These are phyloP conservation scores for Berghia stephanieae DNA, from an alignment of 1,140 invertebrate species.

Conservation along the genomic window DNA sequence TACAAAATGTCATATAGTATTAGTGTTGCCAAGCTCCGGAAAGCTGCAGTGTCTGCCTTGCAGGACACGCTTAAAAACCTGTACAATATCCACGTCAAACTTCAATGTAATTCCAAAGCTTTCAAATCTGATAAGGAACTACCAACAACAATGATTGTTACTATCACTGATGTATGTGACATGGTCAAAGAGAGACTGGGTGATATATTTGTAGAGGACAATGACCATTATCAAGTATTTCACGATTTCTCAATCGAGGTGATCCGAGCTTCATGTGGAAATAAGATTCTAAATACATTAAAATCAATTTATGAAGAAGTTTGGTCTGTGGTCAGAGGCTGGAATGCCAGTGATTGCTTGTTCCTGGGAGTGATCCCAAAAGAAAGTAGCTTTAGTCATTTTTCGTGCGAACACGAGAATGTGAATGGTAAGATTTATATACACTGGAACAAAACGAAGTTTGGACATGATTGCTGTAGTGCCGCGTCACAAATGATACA, in stretches of 20 bases:
- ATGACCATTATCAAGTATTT: slow-evolving; percentile 23
- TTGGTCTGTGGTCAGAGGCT: slow-evolving; percentile 33
- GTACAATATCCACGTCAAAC: slow-evolving; percentile 41
- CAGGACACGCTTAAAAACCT: slow-evolving; percentile 41
- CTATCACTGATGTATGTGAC: neutral
- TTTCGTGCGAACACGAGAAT: slow-evolving; percentile 28
- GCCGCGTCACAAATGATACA: slow-evolving; percentile 37
- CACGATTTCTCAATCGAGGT: slow-evolving; percentile 24
- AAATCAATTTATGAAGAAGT: slow-evolving; percentile 29
- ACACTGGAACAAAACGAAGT: slow-evolving; percentile 39
- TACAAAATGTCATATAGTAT: slow-evolving; percentile 30
- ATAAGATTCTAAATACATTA: slow-evolving; percentile 29
- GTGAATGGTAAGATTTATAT: slow-evolving; percentile 34
- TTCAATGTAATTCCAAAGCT: neutral
- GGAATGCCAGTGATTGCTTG: slow-evolving; percentile 36
- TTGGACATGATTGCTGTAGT: slow-evolving; percentile 32
- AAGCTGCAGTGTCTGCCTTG: slow-evolving; percentile 38
- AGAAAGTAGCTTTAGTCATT: neutral
- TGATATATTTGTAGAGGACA: slow-evolving; percentile 30
- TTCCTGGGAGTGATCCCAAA: slow-evolving; percentile 42
- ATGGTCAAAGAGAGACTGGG: slow-evolving; percentile 21
- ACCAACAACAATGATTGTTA: slow-evolving; percentile 18
- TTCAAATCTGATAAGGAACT: slow-evolving; percentile 38
- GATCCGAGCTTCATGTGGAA: slow-evolving; percentile 28
- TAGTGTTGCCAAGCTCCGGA: slow-evolving; percentile 39